Base-by-base conservation (phyloP, 2,888 invertebrate species). In the Epirrhoe alternata region DNA sequence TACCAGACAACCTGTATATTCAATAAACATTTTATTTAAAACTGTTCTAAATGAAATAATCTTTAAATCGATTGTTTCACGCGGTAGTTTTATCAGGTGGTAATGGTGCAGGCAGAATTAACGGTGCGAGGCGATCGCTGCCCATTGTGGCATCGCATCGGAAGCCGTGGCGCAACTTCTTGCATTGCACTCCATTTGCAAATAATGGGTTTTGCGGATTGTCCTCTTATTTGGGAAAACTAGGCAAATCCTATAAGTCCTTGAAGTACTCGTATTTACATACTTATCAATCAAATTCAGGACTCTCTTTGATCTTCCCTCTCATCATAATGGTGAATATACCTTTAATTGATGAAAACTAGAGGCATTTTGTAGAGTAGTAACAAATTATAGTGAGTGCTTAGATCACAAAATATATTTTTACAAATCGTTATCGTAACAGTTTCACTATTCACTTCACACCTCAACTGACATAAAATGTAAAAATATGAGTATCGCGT, bases 41-140 rank as follows among this genome's bases (percentile, higher is more conserved):
- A 24, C 8, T n/a, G 42, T 42, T 8, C 42, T 10, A 59, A 35
- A 52, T 52, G 7, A 14, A 49, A 47, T 51, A 45, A 68, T 68
- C 68, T 38, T 14, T n/a, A 6, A n/a, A 67, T 57, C 47, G 5
- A 38, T 63, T n/a, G 33, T 68, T 68, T 64, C 57, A 68, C 57
- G 64, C 61, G 42, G 64, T 33, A 49, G 60, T 14, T 47, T 62
- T 74, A 72, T 72, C 70, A 68, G 72, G 57, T 42, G 55, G 64
- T 69, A 64, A 70, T 67, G 68, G 66, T 64, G 68, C 66, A 66
- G 66, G 55, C 63, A 66, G 61, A 74, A 72, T 74, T 74, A 74
- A 71, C 74, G 71, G 72, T 62, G 74, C 72, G 74, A 74, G 68
- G 74, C 74, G 71, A 72, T 72, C 71, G 71, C 70, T 61, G 59